A percentile compares a stretch with the other conserved stretches of the same genome.
phyloP scores from a whole-genome alignment of 1,140 invertebrate species.

The Aphelenchoides avenae region DNA sequence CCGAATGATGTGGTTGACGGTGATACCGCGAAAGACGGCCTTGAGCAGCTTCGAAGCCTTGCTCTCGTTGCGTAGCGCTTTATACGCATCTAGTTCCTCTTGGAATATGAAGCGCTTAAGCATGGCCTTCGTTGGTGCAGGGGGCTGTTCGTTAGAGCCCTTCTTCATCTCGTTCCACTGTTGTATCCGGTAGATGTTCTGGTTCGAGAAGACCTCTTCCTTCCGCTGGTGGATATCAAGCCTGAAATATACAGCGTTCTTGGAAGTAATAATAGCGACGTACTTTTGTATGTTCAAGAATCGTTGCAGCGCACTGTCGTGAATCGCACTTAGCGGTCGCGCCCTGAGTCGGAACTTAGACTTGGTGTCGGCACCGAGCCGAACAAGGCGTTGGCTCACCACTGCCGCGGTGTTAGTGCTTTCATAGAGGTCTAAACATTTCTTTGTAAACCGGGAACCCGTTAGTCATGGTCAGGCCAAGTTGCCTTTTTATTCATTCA shows the following conservation, averaged over 20 bases:
- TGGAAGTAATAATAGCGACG: not conserved
- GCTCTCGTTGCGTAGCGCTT: slow-evolving; percentile 28
- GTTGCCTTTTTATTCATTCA: no score
- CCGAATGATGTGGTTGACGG: slow-evolving; percentile 13
- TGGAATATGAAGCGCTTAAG: slow-evolving; percentile 37
- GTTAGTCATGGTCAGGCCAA: no score
- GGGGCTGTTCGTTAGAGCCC: no score
- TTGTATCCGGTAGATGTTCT: slow-evolving; percentile 14
- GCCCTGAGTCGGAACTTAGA: slow-evolving; percentile 9
- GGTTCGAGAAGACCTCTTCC: slow-evolving; percentile 26
- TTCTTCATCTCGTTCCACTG: slow-evolving; percentile 35
- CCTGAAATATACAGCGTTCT: slow-evolving; percentile 15
- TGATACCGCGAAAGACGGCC: slow-evolving; percentile 34
- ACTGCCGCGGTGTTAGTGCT: slow-evolving; percentile 14
- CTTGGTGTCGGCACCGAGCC: not conserved
- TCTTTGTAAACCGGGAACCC: not conserved
- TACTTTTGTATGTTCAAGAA: slow-evolving; percentile 38
- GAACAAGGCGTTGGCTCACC: slow-evolving; percentile 7
- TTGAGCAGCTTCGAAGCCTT: slow-evolving; percentile 32
- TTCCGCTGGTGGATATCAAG: slow-evolving; percentile 34
- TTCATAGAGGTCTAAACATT: slow-evolving; percentile 15
- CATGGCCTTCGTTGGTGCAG: no score
- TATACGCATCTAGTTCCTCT: slow-evolving; percentile 39
- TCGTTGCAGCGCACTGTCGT: slow-evolving; percentile 32
- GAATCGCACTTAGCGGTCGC: slow-evolving; percentile 26